Evolutionary conservation across 2,113 vertebrate genomes (phyloP).

Genomic region (Condylura cristata): DNA sequence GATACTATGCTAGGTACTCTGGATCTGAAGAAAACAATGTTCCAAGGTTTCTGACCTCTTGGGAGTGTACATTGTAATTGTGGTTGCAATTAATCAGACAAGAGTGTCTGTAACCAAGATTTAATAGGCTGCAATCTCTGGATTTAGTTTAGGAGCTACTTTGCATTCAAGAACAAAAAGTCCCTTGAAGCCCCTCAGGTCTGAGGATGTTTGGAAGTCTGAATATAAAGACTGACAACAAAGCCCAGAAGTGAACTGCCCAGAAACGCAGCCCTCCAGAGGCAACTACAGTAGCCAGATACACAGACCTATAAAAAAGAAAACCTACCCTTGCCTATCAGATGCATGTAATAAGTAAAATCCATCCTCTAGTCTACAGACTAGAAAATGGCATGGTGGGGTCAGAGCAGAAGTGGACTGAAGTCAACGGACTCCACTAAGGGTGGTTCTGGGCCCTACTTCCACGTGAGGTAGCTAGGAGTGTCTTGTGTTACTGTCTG

Average conservation of each 20-base stretch:
- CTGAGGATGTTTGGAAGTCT: background rate
- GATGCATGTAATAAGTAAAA: background rate
- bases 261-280: background rate
- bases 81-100: background rate
- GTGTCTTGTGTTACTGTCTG: background rate
- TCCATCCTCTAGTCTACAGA: background rate
- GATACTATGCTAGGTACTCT: background rate
- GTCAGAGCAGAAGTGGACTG: conserved; percentile 36
- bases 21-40: background rate
- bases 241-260: background rate
- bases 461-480: background rate
- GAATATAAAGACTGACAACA: background rate
- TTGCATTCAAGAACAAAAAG: background rate
- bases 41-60: background rate
- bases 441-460: background rate
- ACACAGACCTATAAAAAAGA: background rate
- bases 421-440: background rate
- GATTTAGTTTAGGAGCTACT: background rate
- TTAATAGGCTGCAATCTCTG: background rate
- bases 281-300: background rate
- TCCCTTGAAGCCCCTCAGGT: background rate
- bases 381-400: background rate
- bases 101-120: background rate
- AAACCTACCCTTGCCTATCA: background rate
- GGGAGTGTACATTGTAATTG: background rate